A percentile compares a stretch with the other conserved stretches of the same genome.
Evolutionary conservation across 1,140 invertebrate species (phyloP).

Genomic region (Brachionus plicatilis): DNA sequence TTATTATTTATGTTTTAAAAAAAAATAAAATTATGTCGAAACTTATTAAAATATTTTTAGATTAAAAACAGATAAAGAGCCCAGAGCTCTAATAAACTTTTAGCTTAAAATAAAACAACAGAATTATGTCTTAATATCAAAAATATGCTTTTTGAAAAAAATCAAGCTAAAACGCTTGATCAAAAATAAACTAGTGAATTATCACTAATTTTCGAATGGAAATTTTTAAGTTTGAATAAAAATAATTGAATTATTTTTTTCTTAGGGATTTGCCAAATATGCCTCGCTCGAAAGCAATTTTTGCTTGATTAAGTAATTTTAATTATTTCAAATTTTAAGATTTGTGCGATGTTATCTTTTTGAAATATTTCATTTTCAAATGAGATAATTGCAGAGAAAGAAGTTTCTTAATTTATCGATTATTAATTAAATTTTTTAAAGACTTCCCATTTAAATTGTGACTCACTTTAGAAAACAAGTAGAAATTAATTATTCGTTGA

Average conservation of each 20-base stretch:
- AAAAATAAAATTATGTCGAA: not conserved
- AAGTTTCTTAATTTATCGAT: too few relatives aligned
- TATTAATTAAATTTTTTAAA: not conserved
- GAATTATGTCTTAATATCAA: not conserved
- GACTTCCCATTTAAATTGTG: not conserved
- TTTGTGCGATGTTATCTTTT: not conserved
- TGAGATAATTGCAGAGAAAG: not conserved
- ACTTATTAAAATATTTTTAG: not conserved
- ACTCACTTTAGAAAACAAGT: not conserved
- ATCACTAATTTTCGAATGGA: not conserved
- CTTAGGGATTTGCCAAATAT: not conserved
- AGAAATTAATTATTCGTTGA: not conserved
- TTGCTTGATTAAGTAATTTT: not conserved
- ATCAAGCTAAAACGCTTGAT: not conserved
- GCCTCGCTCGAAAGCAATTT: not conserved
- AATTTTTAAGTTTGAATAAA: not conserved
- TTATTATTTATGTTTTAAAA: not conserved
- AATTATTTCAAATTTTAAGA: not conserved
- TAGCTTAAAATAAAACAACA: not conserved
- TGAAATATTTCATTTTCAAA: not conserved
- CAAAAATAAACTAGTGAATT: not conserved
- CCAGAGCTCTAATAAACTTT: not conserved
- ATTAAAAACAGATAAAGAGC: not conserved
- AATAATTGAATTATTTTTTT: not conserved
- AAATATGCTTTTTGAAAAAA: not conserved